phyloP scores from a whole-genome alignment of 1,140 invertebrate species.

The Drosophila ficusphila region DNA sequence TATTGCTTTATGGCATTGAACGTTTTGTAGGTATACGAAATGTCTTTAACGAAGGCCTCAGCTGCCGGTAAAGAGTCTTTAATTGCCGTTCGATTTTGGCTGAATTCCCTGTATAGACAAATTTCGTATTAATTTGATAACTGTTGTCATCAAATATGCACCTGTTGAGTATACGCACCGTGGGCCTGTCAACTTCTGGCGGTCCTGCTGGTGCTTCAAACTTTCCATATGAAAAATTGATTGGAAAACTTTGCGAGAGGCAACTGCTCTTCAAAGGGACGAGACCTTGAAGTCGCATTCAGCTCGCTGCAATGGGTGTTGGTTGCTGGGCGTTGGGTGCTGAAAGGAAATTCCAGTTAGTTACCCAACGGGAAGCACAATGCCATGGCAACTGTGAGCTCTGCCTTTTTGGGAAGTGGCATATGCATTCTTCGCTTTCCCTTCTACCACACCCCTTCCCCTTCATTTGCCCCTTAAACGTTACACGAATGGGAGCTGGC shows the following conservation, averaged over 20 bases:
- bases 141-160: not conserved
- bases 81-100: not conserved
- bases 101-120: not conserved
- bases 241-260: conserved; percentile 60
- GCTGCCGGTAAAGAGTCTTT: not conserved
- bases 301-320: not conserved
- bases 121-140: not conserved
- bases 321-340: conserved; percentile 4
- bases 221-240: conserved; percentile 71
- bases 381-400: conserved; percentile 21
- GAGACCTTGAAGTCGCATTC: not conserved
- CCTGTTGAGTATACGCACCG: conserved; percentile 50
- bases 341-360: conserved; percentile 23
- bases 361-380: conserved; percentile 6
- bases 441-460: conserved; percentile 3
- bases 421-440: conserved; percentile 7
- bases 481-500: not conserved
- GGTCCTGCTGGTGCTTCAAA: conserved; percentile 28
- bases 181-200: conserved; percentile 26
- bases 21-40: not conserved
- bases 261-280: conserved; percentile 14
- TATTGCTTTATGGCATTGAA: not conserved
- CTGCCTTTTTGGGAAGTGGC: conserved; percentile 20
- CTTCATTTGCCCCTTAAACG: conserved; percentile 21
- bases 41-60: not conserved